Conservation (phyloP, 2,113 vertebrate genomes). For the Donacobius atricapilla region DNA sequence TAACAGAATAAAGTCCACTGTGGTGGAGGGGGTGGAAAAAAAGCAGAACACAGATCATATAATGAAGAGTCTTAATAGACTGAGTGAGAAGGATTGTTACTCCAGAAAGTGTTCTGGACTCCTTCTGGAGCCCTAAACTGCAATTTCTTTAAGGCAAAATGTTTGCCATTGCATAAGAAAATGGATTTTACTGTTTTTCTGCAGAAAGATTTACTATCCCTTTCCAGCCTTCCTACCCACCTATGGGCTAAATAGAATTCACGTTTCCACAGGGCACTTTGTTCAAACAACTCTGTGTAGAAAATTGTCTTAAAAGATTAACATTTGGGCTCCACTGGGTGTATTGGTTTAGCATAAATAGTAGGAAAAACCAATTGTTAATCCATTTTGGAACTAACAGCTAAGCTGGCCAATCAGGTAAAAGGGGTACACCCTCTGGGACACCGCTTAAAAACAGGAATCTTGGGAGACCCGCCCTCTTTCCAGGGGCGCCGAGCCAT, state of each 20-base stretch:
- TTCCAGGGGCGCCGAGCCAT: too few species aligned
- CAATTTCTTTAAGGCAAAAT: background rate
- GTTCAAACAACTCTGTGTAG: background rate
- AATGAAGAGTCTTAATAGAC: background rate
- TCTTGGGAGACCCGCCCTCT: too few species aligned
- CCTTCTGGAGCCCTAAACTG: background rate
- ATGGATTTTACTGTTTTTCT: background rate
- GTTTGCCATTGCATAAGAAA: background rate
- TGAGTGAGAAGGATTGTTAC: background rate
- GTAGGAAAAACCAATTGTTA: too few species aligned
- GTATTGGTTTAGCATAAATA: too few species aligned
- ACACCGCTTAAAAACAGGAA: too few species aligned
- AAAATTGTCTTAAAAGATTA: background rate
- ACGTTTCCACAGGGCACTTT: background rate
- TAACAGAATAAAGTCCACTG: background rate
- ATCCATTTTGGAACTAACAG: too few species aligned
- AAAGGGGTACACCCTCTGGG: too few species aligned
- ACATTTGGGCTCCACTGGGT: background rate
- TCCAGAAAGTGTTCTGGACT: background rate
- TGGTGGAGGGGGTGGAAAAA: background rate
- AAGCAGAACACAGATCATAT: background rate
- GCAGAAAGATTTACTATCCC: background rate
- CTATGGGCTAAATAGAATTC: background rate
- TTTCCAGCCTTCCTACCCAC: background rate
- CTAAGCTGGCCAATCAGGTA: too few species aligned